Evolutionary conservation across 2,888 invertebrate genomes (phyloP).

Genomic region (Sarcophaga caerulescens): DNA sequence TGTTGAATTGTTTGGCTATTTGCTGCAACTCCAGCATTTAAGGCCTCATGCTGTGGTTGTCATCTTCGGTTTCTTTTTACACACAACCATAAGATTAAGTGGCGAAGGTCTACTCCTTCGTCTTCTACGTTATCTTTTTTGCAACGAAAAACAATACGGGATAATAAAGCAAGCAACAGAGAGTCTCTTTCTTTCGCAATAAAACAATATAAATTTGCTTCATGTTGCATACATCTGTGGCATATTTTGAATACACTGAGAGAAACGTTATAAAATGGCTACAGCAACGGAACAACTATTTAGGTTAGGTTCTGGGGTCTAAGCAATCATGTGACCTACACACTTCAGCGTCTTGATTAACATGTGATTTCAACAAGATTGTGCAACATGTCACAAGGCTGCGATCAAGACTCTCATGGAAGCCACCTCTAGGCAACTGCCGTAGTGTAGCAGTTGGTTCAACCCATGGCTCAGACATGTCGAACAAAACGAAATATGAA

Average conservation of each 20-base stretch:
- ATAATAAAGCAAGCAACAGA: slow-evolving; percentile 22
- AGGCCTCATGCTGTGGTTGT: slow-evolving; percentile 67
- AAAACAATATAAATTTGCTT: slow-evolving; percentile 49
- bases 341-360: too few relatives aligned
- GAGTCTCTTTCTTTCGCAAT: slow-evolving; percentile 26
- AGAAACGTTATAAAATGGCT: neutral
- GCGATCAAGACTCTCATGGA: too few relatives aligned
- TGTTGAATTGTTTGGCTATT: slow-evolving; percentile 60
- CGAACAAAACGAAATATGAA: too few relatives aligned
- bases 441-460: too few relatives aligned
- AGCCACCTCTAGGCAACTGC: too few relatives aligned
- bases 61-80: slow-evolving; percentile 67
- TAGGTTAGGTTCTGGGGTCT: too few relatives aligned
- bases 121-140: slow-evolving; percentile 19
- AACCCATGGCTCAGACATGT: too few relatives aligned
- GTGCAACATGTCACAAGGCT: too few relatives aligned
- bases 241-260: slow-evolving; percentile 49
- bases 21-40: slow-evolving; percentile 63
- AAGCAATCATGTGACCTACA: too few relatives aligned
- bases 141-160: neutral
- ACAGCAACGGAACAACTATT: too few relatives aligned
- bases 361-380: too few relatives aligned
- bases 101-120: slow-evolving; percentile 63
- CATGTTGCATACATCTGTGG: slow-evolving; percentile 51
- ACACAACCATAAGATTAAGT: slow-evolving; percentile 56